phyloP scores from a whole-genome alignment of 2,888 invertebrate genomes.

The Nomada ferruginata region DNA sequence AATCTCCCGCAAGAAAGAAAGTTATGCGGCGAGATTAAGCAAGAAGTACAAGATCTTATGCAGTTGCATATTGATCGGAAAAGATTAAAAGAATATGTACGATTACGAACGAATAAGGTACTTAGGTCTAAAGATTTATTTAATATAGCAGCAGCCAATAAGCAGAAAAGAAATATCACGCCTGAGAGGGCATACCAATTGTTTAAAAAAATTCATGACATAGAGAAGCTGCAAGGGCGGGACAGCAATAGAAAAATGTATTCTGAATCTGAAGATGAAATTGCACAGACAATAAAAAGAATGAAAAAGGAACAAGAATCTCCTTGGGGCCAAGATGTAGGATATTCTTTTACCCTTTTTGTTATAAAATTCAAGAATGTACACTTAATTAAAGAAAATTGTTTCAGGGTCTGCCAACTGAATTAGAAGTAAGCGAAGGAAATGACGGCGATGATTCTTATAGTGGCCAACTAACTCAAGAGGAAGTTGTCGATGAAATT shows the following conservation, averaged over 20 bases:
- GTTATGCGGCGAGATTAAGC: conserved; percentile 80
- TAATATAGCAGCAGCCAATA: conserved; percentile 82
- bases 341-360: conserved; percentile 23
- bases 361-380: background rate
- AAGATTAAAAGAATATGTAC: conserved; percentile 81
- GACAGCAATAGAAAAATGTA: conserved; percentile 71
- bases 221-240: conserved; percentile 78
- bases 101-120: conserved; percentile 80
- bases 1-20: conserved; percentile 82
- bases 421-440: conserved; percentile 78
- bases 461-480: conserved; percentile 75
- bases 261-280: conserved; percentile 80
- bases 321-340: conserved; percentile 81
- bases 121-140: conserved; percentile 82
- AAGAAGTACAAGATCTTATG: conserved; percentile 82
- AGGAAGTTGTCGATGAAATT: conserved; percentile 77
- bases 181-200: conserved; percentile 80
- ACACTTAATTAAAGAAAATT: conserved; percentile 15
- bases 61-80: conserved; percentile 81
- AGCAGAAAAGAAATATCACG: conserved; percentile 78
- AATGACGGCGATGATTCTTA: conserved; percentile 81
- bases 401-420: conserved; percentile 74
- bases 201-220: conserved; percentile 80
- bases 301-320: conserved; percentile 78
- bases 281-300: conserved; percentile 77